phyloP scores from a whole-genome alignment of 2,888 invertebrate species.

The Drosophila merina region DNA sequence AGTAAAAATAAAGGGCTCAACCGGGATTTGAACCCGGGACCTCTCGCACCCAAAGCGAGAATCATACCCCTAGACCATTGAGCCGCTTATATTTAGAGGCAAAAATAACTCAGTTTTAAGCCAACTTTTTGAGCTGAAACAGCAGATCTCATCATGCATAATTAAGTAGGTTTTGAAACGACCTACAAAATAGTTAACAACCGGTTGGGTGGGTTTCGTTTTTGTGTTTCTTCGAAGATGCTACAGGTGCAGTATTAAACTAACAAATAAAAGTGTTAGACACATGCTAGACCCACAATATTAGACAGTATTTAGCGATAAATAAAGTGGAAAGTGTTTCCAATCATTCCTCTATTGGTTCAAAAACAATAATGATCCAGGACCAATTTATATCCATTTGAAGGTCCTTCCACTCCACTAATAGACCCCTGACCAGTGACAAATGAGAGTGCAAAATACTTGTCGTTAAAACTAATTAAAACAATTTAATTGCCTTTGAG shows the following conservation, averaged over 20 bases:
- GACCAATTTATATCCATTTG: constrained; percentile 4
- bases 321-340: too few relatives aligned
- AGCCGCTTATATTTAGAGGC: constrained; percentile 57
- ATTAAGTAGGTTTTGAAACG: not conserved
- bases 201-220: not conserved
- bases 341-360: not conserved
- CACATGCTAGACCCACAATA: not conserved
- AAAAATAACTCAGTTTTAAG: constrained; percentile 2
- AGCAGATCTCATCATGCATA: not conserved
- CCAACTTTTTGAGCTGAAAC: not conserved
- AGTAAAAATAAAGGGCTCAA: constrained; percentile 74
- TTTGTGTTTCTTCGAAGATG: not conserved
- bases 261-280: not conserved
- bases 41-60: constrained; percentile 84
- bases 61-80: constrained; percentile 84
- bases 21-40: constrained; percentile 84
- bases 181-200: not conserved
- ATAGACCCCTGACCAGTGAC: constrained; percentile 39
- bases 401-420: constrained; percentile 13
- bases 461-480: constrained; percentile 78
- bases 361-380: not conserved
- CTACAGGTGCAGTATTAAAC: not conserved
- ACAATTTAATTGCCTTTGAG: constrained; percentile 74
- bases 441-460: constrained; percentile 64
- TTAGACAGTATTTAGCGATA: too few relatives aligned